Percentiles rank a stretch among this genome's conserved stretches.
These are phyloP conservation scores for Halcyon senegalensis DNA, from an alignment of 2,113 vertebrate genomes.

Conservation along the genomic window DNA sequence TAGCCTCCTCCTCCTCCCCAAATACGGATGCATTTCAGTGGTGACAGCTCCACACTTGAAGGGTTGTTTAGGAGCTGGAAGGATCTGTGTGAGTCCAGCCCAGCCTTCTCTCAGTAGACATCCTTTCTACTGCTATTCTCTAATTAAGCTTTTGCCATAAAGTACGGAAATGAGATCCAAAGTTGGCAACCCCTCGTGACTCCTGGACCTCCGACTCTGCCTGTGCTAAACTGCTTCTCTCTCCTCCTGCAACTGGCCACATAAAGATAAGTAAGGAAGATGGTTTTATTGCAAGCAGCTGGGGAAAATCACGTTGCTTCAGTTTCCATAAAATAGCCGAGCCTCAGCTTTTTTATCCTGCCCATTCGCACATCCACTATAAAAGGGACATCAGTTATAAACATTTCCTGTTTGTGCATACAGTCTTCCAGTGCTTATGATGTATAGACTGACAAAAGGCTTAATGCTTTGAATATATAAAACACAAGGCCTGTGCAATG, in stretches of 20 bases:
- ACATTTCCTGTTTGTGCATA: conserved; percentile 68
- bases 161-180: background rate
- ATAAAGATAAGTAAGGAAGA: conserved; percentile 68
- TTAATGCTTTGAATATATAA: conserved; percentile 87
- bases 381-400: conserved; percentile 70
- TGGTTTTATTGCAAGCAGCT: conserved; percentile 67
- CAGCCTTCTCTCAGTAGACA: background rate
- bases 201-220: background rate
- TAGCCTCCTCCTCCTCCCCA: background rate
- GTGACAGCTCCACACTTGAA: background rate
- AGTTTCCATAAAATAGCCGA: conserved; percentile 63
- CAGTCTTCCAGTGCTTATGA: conserved; percentile 71
- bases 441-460: conserved; percentile 87
- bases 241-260: conserved; percentile 16
- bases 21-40: background rate
- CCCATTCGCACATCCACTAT: conserved; percentile 58
- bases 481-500: conserved; percentile 80
- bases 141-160: background rate
- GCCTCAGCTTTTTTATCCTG: conserved; percentile 62
- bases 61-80: background rate
- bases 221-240: background rate
- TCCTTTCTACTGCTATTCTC: background rate
- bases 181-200: background rate
- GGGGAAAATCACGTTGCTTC: conserved; percentile 62
- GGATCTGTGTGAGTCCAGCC: background rate